A percentile compares a stretch with the other conserved stretches of the same genome.
Conservation (phyloP, 1,140 invertebrate species). For the Dolichoris vasculosae region DNA sequence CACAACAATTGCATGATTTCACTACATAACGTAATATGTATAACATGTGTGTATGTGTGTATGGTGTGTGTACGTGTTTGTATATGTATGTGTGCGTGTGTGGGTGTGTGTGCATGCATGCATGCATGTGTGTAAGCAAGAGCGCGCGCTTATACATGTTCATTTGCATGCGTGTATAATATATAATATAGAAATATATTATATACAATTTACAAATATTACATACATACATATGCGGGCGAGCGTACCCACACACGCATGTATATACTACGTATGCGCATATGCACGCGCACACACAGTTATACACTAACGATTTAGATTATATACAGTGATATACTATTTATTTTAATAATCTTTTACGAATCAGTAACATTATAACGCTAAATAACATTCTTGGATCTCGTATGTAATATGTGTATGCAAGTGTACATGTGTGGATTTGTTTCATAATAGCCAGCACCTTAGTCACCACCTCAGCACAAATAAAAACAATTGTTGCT, state of each 20-base stretch:
- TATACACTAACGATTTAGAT: constrained; percentile 64
- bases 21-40: constrained; percentile 72
- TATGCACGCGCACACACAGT: constrained; percentile 57
- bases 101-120: neutral
- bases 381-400: constrained; percentile 75
- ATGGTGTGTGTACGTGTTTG: too few relatives aligned
- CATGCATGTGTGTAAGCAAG: too few relatives aligned
- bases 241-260: neutral
- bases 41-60: constrained; percentile 4
- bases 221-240: constrained; percentile 39
- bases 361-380: constrained; percentile 71
- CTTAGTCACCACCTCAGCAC: constrained; percentile 66
- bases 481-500: constrained; percentile 60
- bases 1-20: constrained; percentile 69
- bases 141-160: neutral
- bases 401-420: constrained; percentile 58
- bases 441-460: constrained; percentile 68
- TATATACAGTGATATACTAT: constrained; percentile 67
- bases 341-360: constrained; percentile 69
- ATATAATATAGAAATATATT: constrained; percentile 20
- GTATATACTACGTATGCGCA: neutral
- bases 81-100: neutral
- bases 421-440: constrained; percentile 25
- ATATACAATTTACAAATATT: constrained; percentile 8
- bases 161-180: neutral